Conservation (phyloP, 2,113 vertebrate genomes). For the Neofelis nebulosa region DNA sequence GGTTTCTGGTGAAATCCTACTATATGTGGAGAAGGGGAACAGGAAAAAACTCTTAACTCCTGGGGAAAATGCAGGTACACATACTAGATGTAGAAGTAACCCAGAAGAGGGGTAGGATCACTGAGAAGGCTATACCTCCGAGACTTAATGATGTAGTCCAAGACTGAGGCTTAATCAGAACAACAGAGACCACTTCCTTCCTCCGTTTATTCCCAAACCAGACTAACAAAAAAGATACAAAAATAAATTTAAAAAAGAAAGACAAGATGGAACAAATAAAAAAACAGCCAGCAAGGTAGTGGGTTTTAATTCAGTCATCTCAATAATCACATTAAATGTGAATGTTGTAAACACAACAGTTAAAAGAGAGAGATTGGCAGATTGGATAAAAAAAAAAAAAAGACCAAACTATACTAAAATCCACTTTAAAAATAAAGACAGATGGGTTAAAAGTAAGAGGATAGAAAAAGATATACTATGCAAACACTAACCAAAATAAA, state of each 20-base stretch:
- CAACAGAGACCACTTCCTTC: neutral
- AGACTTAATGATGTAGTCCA: neutral
- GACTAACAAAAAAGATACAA: neutral
- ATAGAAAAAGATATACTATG: neutral
- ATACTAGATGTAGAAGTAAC: neutral
- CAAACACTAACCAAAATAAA: conserved; percentile 9
- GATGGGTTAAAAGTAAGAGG: neutral
- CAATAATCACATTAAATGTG: neutral
- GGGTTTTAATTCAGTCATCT: neutral
- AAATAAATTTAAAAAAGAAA: neutral
- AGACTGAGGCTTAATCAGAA: neutral
- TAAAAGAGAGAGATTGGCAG: conserved; percentile 29
- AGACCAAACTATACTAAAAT: neutral
- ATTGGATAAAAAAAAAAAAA: neutral
- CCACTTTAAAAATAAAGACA: neutral
- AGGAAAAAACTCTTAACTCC: neutral
- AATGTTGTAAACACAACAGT: neutral
- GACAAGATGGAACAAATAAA: neutral
- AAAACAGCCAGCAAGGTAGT: neutral
- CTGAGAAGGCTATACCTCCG: neutral
- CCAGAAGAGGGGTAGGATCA: neutral
- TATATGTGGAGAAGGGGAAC: neutral
- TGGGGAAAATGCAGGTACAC: neutral
- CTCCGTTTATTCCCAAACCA: neutral
- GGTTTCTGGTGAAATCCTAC: neutral